Evolutionary conservation across 2,888 invertebrate species (phyloP), one percentile per base, ranked within the genome.

Genomic region (Dolichopus griseipennis): DNA sequence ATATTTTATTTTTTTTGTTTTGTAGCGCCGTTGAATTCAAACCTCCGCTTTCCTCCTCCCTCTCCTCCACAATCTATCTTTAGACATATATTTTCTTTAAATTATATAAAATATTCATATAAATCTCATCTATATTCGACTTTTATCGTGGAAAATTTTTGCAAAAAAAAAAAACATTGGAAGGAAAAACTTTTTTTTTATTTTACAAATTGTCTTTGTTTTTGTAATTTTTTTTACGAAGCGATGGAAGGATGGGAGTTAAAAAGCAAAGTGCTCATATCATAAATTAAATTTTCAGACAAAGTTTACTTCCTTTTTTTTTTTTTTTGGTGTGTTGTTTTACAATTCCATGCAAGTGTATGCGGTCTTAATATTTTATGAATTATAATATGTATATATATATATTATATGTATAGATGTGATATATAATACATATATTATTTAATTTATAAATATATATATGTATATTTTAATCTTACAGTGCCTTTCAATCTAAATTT

Each of bases 141-240:
- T 52, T 52, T 52, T 52, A 52, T 52, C 52, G 52, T 52, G 15
- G 43, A 52, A 52, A 52, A 52, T 52, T 15, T 43, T 52, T 52
- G 6, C 4, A 52, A 6, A 52, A 52, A 6, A 52, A 18, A 27
- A 27, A 27, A 27, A 27, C 2, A 27, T 27, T 15, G 1, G 3
- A 37, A 37, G 8, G 8, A 37, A 37, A 37, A 52, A 52, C 52
- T 52, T 52, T 52, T 52, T 12, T 15, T n/a, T 43, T 43, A 6
- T 43, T 43, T 52, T 52, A 18, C 15, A 18, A 18, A 12, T 52
- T 52, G 9, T 52, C 18, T 52, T 52, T 18, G 15, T 52, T 52
- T 52, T 52, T 52, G 52, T n/a, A 2, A 2, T 52, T 52, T 52
- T 52, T 18, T 18, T 6, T 52, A 12, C 52, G 18, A 37, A 52